Percentiles rank a stretch among this genome's conserved stretches.
These are phyloP conservation scores for Hetaerina americana DNA, from an alignment of 1,140 invertebrate genomes.

Conservation along the genomic window DNA sequence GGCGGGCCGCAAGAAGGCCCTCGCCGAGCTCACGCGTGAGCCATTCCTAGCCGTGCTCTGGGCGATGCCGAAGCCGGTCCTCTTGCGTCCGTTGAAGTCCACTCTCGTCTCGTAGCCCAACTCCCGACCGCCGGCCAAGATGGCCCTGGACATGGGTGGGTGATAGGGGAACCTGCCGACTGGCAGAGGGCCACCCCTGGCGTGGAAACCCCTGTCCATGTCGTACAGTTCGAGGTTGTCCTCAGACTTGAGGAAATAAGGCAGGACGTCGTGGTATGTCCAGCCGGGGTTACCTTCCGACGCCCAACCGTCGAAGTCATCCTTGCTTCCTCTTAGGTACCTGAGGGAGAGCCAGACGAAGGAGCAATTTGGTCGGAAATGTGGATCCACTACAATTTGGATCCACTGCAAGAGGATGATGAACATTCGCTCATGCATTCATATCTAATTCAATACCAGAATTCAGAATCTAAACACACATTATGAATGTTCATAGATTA, in stretches of 20 bases:
- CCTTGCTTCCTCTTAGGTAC: conserved; percentile 81
- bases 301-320: conserved; percentile 87
- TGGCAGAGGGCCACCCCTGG: conserved; percentile 59
- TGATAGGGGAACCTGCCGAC: conserved; percentile 76
- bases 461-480: too few relatives aligned
- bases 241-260: conserved; percentile 77
- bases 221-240: conserved; percentile 60
- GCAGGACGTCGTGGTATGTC: conserved; percentile 78
- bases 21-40: conserved; percentile 57
- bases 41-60: conserved; percentile 83
- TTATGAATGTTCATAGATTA: too few relatives aligned
- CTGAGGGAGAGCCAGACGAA: too few relatives aligned
- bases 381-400: too few relatives aligned
- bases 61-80: conserved; percentile 67
- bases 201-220: conserved; percentile 64
- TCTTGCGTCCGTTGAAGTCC: conserved; percentile 70
- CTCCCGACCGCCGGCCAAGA: conserved; percentile 72
- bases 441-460: too few relatives aligned
- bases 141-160: conserved; percentile 66
- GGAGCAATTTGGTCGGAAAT: too few relatives aligned
- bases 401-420: too few relatives aligned
- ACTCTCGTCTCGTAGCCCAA: conserved; percentile 35
- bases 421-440: too few relatives aligned
- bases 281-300: conserved; percentile 73
- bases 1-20: conserved; percentile 71